Evolutionary conservation across 2,113 vertebrate genomes (phyloP).

Genomic region (Alethe castanea): DNA sequence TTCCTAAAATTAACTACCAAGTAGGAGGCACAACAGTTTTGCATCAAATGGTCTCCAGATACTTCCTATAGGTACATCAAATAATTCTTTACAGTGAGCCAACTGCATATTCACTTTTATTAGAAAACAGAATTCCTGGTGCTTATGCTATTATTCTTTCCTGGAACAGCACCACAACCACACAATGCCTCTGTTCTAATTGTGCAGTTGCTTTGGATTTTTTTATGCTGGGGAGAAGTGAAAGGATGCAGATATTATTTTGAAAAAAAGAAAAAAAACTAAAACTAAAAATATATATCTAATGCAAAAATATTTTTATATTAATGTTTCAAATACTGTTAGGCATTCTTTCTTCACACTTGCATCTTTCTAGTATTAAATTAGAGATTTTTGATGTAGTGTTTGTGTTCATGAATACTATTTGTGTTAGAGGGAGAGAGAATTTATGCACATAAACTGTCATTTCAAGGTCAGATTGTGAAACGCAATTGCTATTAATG

Average conservation of each 20-base stretch:
- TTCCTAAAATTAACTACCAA: background rate
- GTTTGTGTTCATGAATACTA: slow-evolving; percentile 51
- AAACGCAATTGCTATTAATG: slow-evolving; percentile 88
- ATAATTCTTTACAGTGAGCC: background rate
- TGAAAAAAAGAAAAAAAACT: background rate
- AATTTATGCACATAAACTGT: slow-evolving; percentile 68
- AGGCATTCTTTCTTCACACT: background rate
- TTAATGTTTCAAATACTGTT: background rate
- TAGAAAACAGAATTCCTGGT: background rate
- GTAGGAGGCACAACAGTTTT: background rate
- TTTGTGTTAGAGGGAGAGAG: slow-evolving; percentile 7
- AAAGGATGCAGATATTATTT: background rate
- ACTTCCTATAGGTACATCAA: background rate
- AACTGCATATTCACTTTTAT: background rate
- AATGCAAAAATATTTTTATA: background rate
- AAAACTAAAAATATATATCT: background rate
- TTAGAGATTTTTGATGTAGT: background rate
- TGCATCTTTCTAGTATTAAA: background rate
- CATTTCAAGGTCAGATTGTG: slow-evolving; percentile 82
- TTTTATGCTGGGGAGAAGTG: background rate
- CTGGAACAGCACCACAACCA: background rate
- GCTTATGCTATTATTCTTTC: background rate
- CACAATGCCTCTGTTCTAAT: background rate
- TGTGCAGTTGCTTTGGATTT: background rate
- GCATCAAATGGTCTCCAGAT: background rate